phyloP scores from a whole-genome alignment of 2,113 vertebrate species.

The Sigmodon hispidus region DNA sequence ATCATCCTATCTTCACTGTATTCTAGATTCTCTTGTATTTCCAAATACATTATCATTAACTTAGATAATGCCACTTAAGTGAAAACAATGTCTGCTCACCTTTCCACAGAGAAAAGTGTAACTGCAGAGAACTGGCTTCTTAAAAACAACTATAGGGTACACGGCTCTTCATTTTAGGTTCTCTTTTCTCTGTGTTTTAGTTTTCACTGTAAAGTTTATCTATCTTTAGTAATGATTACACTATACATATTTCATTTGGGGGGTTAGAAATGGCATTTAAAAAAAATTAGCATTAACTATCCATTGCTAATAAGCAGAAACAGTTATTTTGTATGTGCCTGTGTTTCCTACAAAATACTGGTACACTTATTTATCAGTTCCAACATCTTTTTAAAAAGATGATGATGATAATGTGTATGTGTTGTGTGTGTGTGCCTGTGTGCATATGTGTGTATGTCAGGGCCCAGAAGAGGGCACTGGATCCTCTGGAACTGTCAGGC shows the following conservation, averaged over 20 bases:
- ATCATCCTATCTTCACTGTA: neutral
- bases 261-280: neutral
- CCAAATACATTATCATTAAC: slow-evolving; percentile 22
- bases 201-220: neutral
- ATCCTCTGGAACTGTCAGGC: neutral
- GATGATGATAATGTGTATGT: neutral
- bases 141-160: neutral
- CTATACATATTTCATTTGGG: neutral
- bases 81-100: neutral
- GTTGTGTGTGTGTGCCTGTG: neutral
- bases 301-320: slow-evolving; percentile 18
- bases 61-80: neutral
- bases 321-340: neutral
- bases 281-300: neutral
- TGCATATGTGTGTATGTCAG: neutral
- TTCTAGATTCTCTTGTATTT: slow-evolving; percentile 30
- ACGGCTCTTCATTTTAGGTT: neutral
- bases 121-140: neutral
- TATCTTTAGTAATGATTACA: slow-evolving; percentile 8
- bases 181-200: neutral
- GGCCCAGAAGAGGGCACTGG: neutral
- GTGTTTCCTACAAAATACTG: neutral
- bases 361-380: neutral
- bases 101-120: slow-evolving; percentile 23
- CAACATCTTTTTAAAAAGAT: neutral